phyloP scores from a whole-genome alignment of 2,797 vertebrate species.

The Dallia pectoralis region DNA sequence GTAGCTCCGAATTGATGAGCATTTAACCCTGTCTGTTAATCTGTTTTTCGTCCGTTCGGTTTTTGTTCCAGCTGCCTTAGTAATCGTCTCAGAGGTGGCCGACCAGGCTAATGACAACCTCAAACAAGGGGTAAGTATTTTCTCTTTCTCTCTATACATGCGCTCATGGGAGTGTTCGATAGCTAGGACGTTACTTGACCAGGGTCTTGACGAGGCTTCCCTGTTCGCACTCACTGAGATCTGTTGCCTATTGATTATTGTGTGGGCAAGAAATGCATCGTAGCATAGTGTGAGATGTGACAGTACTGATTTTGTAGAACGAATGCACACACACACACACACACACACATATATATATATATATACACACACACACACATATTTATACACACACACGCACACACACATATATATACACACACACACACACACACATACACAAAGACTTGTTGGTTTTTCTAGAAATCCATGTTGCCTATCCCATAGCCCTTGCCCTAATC shows the following conservation, averaged over 20 bases:
- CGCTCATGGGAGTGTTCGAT: slow-evolving; percentile 2
- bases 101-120: slow-evolving; percentile 91
- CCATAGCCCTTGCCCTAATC: neutral
- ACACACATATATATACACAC: neutral
- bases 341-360: too few relatives aligned
- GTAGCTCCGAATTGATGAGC: slow-evolving; percentile 19
- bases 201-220: slow-evolving; percentile 19
- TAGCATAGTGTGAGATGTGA: slow-evolving; percentile 69
- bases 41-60: slow-evolving; percentile 32
- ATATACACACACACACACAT: neutral
- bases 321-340: neutral
- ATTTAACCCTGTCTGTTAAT: slow-evolving; percentile 20
- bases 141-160: neutral
- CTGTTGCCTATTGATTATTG: slow-evolving; percentile 42
- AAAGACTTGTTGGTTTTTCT: neutral
- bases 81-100: slow-evolving; percentile 86
- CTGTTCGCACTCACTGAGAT: slow-evolving; percentile 14
- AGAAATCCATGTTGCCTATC: too few relatives aligned
- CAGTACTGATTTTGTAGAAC: slow-evolving; percentile 9
- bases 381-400: neutral
- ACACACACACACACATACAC: neutral
- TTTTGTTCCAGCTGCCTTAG: slow-evolving; percentile 81
- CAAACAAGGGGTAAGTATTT: slow-evolving; percentile 88
- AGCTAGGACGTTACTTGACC: neutral
- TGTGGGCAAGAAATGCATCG: slow-evolving; percentile 44